Conservation (phyloP, 2,797 vertebrate species). For the Onychomys torridus region DNA sequence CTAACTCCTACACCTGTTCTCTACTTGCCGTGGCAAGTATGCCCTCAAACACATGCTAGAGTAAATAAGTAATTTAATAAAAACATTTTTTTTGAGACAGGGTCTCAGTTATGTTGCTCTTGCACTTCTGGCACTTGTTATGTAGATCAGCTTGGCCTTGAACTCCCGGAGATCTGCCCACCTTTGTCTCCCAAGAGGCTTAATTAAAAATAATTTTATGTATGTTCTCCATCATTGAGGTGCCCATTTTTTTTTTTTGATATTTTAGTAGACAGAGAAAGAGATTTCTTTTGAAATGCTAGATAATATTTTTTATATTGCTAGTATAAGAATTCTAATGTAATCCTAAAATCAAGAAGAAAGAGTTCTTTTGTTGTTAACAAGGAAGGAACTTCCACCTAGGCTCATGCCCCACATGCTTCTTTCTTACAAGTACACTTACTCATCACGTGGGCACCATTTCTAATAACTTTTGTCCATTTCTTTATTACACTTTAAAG, state of each 20-base stretch:
- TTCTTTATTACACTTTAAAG: not conserved
- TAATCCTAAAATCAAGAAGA: not conserved
- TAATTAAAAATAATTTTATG: not conserved
- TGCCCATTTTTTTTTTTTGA: not conserved
- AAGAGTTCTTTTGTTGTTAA: not conserved
- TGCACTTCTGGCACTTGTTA: not conserved
- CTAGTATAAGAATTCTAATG: not conserved
- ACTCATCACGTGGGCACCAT: not conserved
- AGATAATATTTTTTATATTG: not conserved
- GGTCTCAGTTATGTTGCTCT: not conserved
- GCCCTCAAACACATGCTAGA: not conserved
- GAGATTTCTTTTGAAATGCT: not conserved
- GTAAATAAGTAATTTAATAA: not conserved
- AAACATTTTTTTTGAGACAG: not conserved
- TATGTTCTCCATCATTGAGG: not conserved
- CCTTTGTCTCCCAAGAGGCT: not conserved
- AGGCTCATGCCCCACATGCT: not conserved
- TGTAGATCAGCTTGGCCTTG: no score
- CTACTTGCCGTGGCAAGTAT: not conserved
- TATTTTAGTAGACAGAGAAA: not conserved
- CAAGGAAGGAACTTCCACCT: not conserved
- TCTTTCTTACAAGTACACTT: not conserved
- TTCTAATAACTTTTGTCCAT: not conserved
- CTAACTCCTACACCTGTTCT: not conserved
- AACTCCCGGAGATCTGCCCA: not conserved